Evolutionary conservation across 1,140 invertebrate genomes (phyloP).

Genomic region (Drosophila arawakana): DNA sequence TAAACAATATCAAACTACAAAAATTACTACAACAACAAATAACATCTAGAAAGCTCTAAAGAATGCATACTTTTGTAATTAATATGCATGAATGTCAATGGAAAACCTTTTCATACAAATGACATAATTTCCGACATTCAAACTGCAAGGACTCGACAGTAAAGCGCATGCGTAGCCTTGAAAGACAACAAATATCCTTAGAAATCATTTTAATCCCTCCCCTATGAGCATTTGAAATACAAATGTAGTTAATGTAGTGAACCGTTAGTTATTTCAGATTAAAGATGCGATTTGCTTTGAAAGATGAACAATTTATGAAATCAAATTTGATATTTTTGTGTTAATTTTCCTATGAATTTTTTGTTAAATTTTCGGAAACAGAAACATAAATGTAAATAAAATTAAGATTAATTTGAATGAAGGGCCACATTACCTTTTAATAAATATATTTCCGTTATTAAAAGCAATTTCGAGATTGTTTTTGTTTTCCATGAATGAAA

Average conservation of each 20-base stretch:
- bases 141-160: slow-evolving; percentile 8
- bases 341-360: neutral
- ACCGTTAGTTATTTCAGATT: slow-evolving; percentile 6
- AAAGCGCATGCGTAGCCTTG: slow-evolving; percentile 49
- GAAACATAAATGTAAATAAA: neutral
- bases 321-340: neutral
- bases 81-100: neutral
- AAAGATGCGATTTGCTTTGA: neutral
- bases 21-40: too few species aligned
- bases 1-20: too few species aligned
- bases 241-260: slow-evolving; percentile 19
- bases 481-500: slow-evolving; percentile 84
- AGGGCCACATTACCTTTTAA: slow-evolving; percentile 75
- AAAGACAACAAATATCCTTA: slow-evolving; percentile 1
- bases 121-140: slow-evolving; percentile 38
- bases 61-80: neutral
- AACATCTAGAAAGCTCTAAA: neutral
- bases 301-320: slow-evolving; percentile 10
- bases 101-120: neutral
- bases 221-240: neutral
- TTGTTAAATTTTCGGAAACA: neutral
- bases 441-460: slow-evolving; percentile 84
- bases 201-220: neutral
- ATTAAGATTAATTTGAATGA: slow-evolving; percentile 7
- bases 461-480: slow-evolving; percentile 84